A percentile compares a stretch with the other conserved stretches of the same genome.
These are phyloP conservation scores for Formica aserva DNA, from an alignment of 2,888 invertebrate genomes.

Conservation along the genomic window DNA sequence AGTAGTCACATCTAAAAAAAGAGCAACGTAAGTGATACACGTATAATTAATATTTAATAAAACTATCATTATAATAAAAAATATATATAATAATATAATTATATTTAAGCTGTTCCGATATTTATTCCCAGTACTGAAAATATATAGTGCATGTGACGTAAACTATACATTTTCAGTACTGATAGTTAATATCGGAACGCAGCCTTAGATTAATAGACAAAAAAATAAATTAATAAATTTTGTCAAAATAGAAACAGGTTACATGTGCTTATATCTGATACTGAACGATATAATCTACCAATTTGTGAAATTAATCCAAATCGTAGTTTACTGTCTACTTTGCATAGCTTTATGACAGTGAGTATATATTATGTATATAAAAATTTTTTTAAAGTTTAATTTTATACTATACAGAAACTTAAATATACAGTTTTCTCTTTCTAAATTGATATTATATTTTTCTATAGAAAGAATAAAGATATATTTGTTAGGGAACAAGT, in stretches of 20 bases:
- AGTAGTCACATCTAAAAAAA: constrained; percentile 92
- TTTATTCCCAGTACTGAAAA: too few species aligned
- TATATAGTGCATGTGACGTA: too few species aligned
- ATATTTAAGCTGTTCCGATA: background rate
- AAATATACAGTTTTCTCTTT: background rate
- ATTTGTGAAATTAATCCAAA: constrained; percentile 95
- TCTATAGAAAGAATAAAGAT: background rate
- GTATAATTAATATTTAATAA: constrained; percentile 4
- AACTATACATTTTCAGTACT: too few species aligned
- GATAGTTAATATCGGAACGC: too few species aligned
- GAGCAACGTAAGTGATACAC: constrained; percentile 88
- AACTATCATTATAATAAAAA: constrained; percentile 2
- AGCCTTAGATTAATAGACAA: background rate
- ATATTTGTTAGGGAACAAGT: background rate
- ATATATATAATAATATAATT: background rate
- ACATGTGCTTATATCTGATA: constrained; percentile 95
- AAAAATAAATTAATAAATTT: constrained; percentile 45
- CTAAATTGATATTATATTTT: constrained; percentile 16
- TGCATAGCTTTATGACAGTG: constrained; percentile 95
- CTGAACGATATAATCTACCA: constrained; percentile 93
- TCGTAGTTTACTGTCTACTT: constrained; percentile 94
- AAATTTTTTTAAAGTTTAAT: background rate
- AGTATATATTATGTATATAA: constrained; percentile 70
- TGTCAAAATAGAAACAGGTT: constrained; percentile 89
- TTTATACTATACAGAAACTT: background rate